phyloP scores from a whole-genome alignment of 2,797 vertebrate genomes.

The Tympanoctomys barrerae region DNA sequence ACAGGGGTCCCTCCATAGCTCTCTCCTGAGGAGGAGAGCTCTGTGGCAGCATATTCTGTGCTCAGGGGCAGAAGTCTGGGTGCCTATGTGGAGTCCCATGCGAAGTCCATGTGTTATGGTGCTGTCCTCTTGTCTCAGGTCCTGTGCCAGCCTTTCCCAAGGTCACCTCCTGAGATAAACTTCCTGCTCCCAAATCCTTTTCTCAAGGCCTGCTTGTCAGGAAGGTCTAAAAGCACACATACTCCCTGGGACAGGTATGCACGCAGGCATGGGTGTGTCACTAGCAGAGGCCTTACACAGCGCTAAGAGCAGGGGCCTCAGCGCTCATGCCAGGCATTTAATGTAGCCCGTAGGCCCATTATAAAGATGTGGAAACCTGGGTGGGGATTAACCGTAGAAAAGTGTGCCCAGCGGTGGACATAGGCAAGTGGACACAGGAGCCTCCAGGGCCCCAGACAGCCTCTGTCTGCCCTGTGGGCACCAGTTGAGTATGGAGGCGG shows the following conservation, averaged over 20 bases:
- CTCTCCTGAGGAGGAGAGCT: background rate
- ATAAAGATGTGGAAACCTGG: background rate
- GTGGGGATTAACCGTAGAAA: background rate
- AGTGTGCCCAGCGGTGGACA: rapidly evolving
- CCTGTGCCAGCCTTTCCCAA: background rate
- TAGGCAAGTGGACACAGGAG: background rate
- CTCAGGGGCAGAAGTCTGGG: background rate
- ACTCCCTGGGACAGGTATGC: too few species aligned
- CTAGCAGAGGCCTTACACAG: background rate
- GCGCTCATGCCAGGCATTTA: background rate
- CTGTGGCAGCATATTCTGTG: background rate
- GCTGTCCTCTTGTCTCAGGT: background rate
- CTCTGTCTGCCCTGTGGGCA: background rate
- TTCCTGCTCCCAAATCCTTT: background rate
- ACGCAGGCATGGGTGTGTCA: rapidly evolving
- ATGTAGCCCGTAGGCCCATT: background rate
- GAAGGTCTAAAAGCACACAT: background rate
- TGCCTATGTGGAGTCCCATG: background rate
- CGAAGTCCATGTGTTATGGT: rapidly evolving
- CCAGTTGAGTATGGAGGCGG: background rate
- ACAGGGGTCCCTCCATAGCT: background rate
- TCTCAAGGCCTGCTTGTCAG: background rate
- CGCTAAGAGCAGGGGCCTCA: too few species aligned
- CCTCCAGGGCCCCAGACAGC: background rate
- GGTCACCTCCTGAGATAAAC: background rate